These are phyloP conservation scores for Ametastegia equiseti DNA, from an alignment of 2,888 invertebrate genomes.

Conservation along the genomic window DNA sequence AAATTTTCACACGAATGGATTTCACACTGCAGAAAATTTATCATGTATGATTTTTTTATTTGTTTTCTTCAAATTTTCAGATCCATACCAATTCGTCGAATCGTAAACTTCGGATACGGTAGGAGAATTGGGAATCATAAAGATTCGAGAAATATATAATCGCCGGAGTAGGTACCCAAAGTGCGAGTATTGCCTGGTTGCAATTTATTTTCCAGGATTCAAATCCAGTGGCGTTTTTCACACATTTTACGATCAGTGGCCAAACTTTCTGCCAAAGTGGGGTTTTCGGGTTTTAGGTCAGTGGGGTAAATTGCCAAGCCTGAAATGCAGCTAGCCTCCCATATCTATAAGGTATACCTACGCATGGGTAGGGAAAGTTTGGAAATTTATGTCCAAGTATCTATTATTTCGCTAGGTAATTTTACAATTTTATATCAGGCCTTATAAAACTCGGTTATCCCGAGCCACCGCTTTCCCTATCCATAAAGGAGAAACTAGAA, in stretches of 20 bases:
- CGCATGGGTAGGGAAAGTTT: slow-evolving; percentile 57
- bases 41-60: background rate
- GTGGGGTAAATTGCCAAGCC: slow-evolving; percentile 59
- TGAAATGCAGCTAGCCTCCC: background rate
- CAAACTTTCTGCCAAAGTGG: slow-evolving; percentile 47
- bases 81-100: background rate
- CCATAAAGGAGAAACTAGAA: slow-evolving; percentile 49
- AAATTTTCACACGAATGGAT: background rate
- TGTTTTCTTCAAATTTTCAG: background rate
- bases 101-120: background rate
- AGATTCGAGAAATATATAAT: background rate
- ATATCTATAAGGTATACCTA: background rate
- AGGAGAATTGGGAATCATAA: background rate
- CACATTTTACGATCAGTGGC: slow-evolving; percentile 39
- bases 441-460: slow-evolving; percentile 60
- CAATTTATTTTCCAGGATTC: slow-evolving; percentile 7
- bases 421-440: slow-evolving; percentile 52
- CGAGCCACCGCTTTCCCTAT: slow-evolving; percentile 51
- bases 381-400: slow-evolving; percentile 62
- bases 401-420: slow-evolving; percentile 51
- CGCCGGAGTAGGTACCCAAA: slow-evolving; percentile 4
- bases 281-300: slow-evolving; percentile 63
- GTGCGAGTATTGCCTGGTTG: slow-evolving; percentile 5
- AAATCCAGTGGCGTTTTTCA: slow-evolving; percentile 45
- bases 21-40: background rate